Evolutionary conservation across 2,888 invertebrate genomes (phyloP).

Genomic region (Leptarthrus brevirostris): DNA sequence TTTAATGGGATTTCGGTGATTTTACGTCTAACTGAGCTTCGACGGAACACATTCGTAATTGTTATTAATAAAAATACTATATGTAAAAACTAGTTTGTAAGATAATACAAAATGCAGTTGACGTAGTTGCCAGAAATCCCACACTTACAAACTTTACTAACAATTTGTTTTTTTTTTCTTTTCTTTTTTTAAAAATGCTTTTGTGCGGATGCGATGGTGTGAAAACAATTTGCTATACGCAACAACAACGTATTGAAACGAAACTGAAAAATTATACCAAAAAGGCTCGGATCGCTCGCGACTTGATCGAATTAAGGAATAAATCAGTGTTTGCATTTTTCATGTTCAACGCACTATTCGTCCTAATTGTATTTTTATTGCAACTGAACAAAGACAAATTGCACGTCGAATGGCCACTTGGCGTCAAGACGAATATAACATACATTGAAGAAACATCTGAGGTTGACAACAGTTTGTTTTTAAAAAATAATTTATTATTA

Average conservation of each 20-base stretch:
- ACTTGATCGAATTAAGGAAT: slow-evolving; percentile 95
- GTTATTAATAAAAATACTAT: slow-evolving; percentile 58
- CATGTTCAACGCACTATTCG: slow-evolving; percentile 99
- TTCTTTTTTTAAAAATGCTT: slow-evolving; percentile 55
- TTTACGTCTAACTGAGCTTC: slow-evolving; percentile 16
- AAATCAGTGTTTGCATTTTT: slow-evolving; percentile 98
- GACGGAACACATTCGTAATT: not conserved
- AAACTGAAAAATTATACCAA: not conserved
- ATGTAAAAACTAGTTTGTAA: not conserved
- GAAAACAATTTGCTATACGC: slow-evolving; percentile 31
- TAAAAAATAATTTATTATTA: slow-evolving; percentile 19
- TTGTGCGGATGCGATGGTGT: slow-evolving; percentile 48
- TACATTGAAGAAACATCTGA: slow-evolving; percentile 92
- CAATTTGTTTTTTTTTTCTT: slow-evolving; percentile 60
- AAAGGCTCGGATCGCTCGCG: slow-evolving; percentile 89
- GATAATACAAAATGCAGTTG: slow-evolving; percentile 43
- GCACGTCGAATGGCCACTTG: slow-evolving; percentile 97
- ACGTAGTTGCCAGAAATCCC: slow-evolving; percentile 58
- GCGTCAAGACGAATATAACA: slow-evolving; percentile 94
- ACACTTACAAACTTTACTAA: slow-evolving; percentile 62
- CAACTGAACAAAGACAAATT: slow-evolving; percentile 99
- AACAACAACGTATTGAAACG: slow-evolving; percentile 8
- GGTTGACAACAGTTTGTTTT: slow-evolving; percentile 69
- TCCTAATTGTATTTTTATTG: slow-evolving; percentile 97
- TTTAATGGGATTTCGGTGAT: slow-evolving; percentile 58